These are phyloP conservation scores for Stichopus chloronotus DNA, from an alignment of 35 echinoderm and acorn worm species.

Conservation along the genomic window DNA sequence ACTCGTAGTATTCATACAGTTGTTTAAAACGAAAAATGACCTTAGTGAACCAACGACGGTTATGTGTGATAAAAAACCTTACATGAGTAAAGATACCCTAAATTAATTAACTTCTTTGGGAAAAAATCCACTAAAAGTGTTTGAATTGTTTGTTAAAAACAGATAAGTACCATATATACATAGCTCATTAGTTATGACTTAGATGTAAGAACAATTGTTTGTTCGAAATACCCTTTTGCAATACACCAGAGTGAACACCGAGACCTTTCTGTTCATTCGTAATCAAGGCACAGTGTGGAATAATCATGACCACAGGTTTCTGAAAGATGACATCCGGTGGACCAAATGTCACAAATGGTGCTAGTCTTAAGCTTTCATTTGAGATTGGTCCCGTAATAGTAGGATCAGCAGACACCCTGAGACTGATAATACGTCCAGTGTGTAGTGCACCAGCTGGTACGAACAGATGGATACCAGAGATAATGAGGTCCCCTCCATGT, in stretches of 20 bases:
- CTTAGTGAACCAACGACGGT: too few relatives aligned
- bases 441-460: not conserved
- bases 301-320: not conserved
- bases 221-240: not conserved
- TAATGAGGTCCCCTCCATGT: not conserved
- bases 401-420: not conserved
- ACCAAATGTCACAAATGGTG: not conserved
- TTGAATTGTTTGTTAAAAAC: too few relatives aligned
- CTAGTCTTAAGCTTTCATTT: not conserved
- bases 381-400: not conserved
- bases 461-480: not conserved
- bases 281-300: constrained; percentile 22
- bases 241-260: not conserved
- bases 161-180: too few relatives aligned
- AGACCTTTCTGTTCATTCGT: not conserved
- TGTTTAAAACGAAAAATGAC: too few relatives aligned
- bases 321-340: not conserved
- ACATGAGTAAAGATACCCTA: too few relatives aligned
- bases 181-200: too few relatives aligned
- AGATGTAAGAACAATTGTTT: too few relatives aligned
- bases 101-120: too few relatives aligned
- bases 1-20: too few relatives aligned
- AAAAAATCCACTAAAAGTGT: too few relatives aligned
- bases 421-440: not conserved
- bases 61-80: too few relatives aligned